Base-by-base conservation (phyloP, 2,797 vertebrate genomes). In the Adrianichthys oophorus region DNA sequence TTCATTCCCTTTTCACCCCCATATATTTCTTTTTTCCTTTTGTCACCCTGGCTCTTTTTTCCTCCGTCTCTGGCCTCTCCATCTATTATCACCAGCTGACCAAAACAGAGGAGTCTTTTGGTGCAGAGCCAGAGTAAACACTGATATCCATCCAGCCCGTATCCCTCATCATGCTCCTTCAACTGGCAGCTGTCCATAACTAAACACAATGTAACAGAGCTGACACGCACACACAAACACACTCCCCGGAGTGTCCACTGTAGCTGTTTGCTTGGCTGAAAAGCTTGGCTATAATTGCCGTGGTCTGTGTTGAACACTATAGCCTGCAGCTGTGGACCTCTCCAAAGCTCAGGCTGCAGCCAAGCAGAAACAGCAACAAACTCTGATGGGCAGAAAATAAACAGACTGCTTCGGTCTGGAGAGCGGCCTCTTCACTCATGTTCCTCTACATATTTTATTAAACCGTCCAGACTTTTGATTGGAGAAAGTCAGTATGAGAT, bases 81-180 rank as follows among this genome's bases (percentile, higher is more conserved):
- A 69, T 83, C 92, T 92, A 91, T 94, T 88, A 91, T 92, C 77
- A 52, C 71, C 79, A 83, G 76, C 76, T 83, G 80, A 87, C 74
- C 71, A 78, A 88, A 89, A 84, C 80, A 78, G 65, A 84, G 68
- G 52, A 86, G 79, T 69, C 86, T 89, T 87, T 91, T 92, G 92
- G 92, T 88, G 64, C 23, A 1, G 13, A 58, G 86, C 92, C 92
- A 92, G 74, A 87, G 76, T 85, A 93, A 94, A 94, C 90, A 92
- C 18, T 81, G 89, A 85, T 87, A 88, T 84, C 90, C 90, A 90
- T 83, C 76, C 67, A 58, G 49, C 52, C 59, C 59, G 61, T 78
- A 41, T 29, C 53, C 55, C 37, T 46, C 42, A 1, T 65, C 78
- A 79, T 76, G 85, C 84, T 72, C 68, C 66, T 63, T 81, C 70